Evolutionary conservation across 2,113 vertebrate species (phyloP), one percentile per base, ranked within the genome.

Genomic region (Pardalotus punctatus): DNA sequence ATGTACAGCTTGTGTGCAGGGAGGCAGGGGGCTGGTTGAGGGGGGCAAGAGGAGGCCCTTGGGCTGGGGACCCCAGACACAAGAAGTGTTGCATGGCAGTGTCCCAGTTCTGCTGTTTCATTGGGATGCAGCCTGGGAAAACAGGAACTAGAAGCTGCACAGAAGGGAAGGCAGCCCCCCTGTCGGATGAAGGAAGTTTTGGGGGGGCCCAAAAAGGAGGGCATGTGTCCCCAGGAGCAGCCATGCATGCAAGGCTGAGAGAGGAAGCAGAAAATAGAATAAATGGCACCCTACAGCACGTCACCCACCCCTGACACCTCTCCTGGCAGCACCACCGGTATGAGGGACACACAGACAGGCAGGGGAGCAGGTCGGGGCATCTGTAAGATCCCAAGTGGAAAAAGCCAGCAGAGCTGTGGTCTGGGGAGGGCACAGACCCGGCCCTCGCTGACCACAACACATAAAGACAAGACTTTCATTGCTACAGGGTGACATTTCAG

Each of bases 181-280:
- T 8, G 5, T 4, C 48, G 17, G 48, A 56, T 0, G 2, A 48
- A 65, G 25, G 24, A 66, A 83, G 80, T 21, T 88, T 40, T 48
- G 8, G 0, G 10, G 62, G 28, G 11, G 33, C 56, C 66, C 64
- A 45, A 27, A 0, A 1, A 17, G 2, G 40, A 69, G 24, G n/a
- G 20, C 24, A 42, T 0, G 0, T 23, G 47, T 33, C 43, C n/a
- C 25, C 48, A 33, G 66, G 89, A 65, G 62, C 53, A n/a, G 36
- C 33, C 23, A 19, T 0, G 20, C 50, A 47, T 2, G 23, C 56
- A 27, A 62, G 43, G 84, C 81, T 18, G 48, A 40, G 53, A 81
- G 47, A 81, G n/a, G 74, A 81, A 74, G 81, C 66, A 65, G 43
- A 35, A 54, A 62, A 20, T 5, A 0, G 12, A 50, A 66, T 29